Percentiles rank a stretch among this genome's conserved stretches.
Evolutionary conservation across 2,797 vertebrate species (phyloP).

Genomic region (Danionella dracula): DNA sequence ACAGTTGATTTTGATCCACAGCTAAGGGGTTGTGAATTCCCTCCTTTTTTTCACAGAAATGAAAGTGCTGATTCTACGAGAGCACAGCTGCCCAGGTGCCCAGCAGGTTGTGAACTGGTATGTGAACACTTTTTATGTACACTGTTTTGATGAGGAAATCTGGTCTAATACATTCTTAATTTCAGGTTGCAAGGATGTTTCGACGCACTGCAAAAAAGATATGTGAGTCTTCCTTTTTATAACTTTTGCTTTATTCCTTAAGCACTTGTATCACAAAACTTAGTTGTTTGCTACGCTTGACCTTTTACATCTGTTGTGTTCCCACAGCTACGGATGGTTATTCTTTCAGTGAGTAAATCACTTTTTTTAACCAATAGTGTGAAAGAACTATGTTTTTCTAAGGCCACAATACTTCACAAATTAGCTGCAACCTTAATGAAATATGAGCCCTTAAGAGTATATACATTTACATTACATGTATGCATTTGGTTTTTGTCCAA

Average conservation of each 20-base stretch:
- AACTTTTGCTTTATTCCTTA: background rate
- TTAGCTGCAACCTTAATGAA: too few species aligned
- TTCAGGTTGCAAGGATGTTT: slow-evolving; percentile 93
- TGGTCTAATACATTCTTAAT: background rate
- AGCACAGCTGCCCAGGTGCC: slow-evolving; percentile 81
- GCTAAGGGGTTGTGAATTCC: background rate
- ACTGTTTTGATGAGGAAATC: too few species aligned
- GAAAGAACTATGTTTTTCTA: too few species aligned
- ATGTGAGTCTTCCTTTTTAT: slow-evolving; percentile 73
- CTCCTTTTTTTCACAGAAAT: slow-evolving; percentile 68
- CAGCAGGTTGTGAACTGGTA: slow-evolving; percentile 77
- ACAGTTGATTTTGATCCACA: too few species aligned
- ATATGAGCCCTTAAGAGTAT: too few species aligned
- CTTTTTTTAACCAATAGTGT: background rate
- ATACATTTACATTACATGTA: too few species aligned
- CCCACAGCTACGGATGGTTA: slow-evolving; percentile 79
- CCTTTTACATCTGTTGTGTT: slow-evolving; percentile 45
- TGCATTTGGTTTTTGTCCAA: too few species aligned
- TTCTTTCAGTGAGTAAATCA: slow-evolving; percentile 85
- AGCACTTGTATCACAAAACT: background rate
- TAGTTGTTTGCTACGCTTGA: background rate
- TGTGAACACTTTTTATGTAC: background rate
- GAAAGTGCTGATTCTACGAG: slow-evolving; percentile 86
- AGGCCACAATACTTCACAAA: too few species aligned
- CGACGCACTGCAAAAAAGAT: slow-evolving; percentile 91